phyloP scores from a whole-genome alignment of 2,113 vertebrate genomes.

The Oxygymnocypris stewartii region DNA sequence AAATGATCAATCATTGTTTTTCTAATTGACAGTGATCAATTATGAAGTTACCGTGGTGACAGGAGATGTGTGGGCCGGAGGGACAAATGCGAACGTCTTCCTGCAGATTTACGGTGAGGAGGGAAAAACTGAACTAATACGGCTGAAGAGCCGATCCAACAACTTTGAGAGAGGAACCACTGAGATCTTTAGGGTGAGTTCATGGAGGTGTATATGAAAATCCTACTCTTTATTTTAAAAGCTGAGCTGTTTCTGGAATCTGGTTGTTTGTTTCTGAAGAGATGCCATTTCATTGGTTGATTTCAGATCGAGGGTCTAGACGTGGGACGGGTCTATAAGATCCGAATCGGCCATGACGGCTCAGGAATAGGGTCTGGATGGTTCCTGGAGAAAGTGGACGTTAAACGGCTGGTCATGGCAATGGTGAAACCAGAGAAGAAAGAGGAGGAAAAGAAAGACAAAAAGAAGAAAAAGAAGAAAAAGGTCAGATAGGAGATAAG shows the following conservation, averaged over 20 bases:
- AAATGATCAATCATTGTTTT: background rate
- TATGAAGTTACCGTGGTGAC: constrained; percentile 90
- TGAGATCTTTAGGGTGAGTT: constrained; percentile 89
- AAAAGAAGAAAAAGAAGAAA: constrained; percentile 78
- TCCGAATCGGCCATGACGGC: constrained; percentile 91
- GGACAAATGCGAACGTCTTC: constrained; percentile 90
- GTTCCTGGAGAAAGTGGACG: constrained; percentile 86
- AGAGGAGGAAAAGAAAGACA: constrained; percentile 77
- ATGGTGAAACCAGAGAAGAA: constrained; percentile 79
- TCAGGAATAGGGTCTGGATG: constrained; percentile 87
- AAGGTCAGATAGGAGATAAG: constrained; percentile 54
- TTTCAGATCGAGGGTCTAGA: constrained; percentile 86
- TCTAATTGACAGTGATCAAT: constrained; percentile 83
- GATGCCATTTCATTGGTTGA: background rate
- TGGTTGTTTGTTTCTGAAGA: background rate
- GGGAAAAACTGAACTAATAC: constrained; percentile 89
- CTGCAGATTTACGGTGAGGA: constrained; percentile 90
- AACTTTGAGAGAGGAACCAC: constrained; percentile 89
- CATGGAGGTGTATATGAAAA: background rate
- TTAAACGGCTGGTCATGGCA: constrained; percentile 73
- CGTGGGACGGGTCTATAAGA: constrained; percentile 90
- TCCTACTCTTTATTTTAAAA: background rate
- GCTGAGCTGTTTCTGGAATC: background rate
- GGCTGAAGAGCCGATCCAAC: constrained; percentile 87
- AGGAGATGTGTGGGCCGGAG: constrained; percentile 78